Evolutionary conservation across 2,888 invertebrate species (phyloP).

Genomic region (Orthosia incerta): DNA sequence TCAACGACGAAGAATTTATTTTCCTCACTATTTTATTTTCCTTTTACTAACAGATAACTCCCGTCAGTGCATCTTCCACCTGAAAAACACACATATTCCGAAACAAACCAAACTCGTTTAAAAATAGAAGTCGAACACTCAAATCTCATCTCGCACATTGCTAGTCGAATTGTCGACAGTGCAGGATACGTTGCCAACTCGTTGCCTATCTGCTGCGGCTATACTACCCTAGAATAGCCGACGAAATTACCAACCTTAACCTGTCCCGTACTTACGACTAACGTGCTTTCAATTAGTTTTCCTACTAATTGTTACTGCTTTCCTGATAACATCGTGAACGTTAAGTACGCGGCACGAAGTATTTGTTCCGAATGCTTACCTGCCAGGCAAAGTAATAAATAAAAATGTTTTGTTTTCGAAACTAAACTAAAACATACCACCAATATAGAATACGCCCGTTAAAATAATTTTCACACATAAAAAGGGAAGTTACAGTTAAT

Average conservation of each 20-base stretch:
- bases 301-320: constrained; percentile 55
- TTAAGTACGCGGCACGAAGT: constrained; percentile 29
- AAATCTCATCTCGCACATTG: constrained; percentile 3
- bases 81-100: background rate
- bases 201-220: constrained; percentile 27
- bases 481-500: background rate
- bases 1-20: background rate
- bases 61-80: background rate
- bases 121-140: constrained; percentile 5
- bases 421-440: background rate
- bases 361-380: constrained; percentile 25
- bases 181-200: constrained; percentile 20
- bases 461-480: background rate
- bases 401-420: background rate
- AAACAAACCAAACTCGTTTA: background rate
- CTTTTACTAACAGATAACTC: background rate
- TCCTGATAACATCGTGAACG: constrained; percentile 48
- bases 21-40: background rate
- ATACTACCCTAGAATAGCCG: constrained; percentile 17
- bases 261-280: constrained; percentile 28
- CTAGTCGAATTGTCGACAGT: constrained; percentile 6
- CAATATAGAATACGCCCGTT: background rate
- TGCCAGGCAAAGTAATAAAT: constrained; percentile 27
- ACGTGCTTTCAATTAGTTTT: constrained; percentile 54
- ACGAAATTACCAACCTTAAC: constrained; percentile 39